Evolutionary conservation across 2,888 invertebrate species (phyloP).

Genomic region (Drosophila heteroneura): DNA sequence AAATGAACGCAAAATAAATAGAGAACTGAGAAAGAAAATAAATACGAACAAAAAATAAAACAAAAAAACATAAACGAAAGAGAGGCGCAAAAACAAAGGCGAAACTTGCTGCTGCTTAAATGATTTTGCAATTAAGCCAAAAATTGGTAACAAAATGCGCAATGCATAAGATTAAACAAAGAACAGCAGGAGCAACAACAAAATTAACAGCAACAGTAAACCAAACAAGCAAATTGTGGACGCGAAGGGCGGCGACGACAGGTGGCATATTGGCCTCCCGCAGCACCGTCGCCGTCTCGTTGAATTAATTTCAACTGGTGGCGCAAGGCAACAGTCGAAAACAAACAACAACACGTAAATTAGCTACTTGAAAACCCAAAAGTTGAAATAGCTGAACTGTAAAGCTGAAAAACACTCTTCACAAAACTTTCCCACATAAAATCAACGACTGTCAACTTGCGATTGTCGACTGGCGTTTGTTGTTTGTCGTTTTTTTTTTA

Average conservation of each 20-base stretch:
- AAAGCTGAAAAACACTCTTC: conserved; percentile 24
- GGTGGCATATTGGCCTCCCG: conserved; percentile 58
- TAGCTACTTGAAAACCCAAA: conserved; percentile 34
- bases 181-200: conserved; percentile 36
- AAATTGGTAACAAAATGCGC: conserved; percentile 71
- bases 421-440: conserved; percentile 45
- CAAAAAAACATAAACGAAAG: conserved; percentile 7
- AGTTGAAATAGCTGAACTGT: conserved; percentile 25
- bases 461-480: conserved; percentile 32
- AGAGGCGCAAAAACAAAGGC: conserved; percentile 48
- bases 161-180: conserved; percentile 70
- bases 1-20: conserved; percentile 46
- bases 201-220: conserved; percentile 19
- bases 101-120: conserved; percentile 58
- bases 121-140: conserved; percentile 64
- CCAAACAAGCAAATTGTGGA: conserved; percentile 27
- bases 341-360: conserved; percentile 30
- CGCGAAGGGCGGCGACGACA: conserved; percentile 68
- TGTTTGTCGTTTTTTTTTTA: conserved; percentile 55
- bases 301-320: conserved; percentile 62
- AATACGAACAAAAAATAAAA: conserved; percentile 1
- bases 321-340: conserved; percentile 20
- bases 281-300: conserved; percentile 52
- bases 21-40: conserved; percentile 15
- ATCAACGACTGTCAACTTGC: conserved; percentile 71